Conservation (phyloP, 2,888 invertebrate species). For the Drosophila sordidula region DNA sequence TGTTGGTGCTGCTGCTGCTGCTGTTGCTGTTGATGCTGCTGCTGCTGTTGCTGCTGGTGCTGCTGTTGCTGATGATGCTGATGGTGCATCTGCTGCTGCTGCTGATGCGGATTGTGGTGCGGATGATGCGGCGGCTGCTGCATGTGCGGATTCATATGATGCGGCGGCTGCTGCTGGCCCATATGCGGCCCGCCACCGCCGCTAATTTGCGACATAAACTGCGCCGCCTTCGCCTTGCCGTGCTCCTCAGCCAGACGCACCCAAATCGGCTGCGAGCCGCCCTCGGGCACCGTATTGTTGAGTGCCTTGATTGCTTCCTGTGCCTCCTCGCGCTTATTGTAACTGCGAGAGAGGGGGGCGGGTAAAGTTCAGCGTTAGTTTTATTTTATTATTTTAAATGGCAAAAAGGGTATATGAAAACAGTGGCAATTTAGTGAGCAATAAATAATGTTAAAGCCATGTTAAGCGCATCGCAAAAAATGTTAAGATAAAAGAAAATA, state of each 20-base stretch:
- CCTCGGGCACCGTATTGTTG: slow-evolving; percentile 93
- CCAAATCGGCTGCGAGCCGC: slow-evolving; percentile 92
- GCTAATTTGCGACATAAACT: slow-evolving; percentile 80
- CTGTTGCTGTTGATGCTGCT: slow-evolving; percentile 11
- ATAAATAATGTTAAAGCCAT: background rate
- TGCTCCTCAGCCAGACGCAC: slow-evolving; percentile 87
- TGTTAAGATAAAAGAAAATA: no score
- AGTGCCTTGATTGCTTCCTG: slow-evolving; percentile 94
- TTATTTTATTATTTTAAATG: background rate
- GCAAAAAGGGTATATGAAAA: background rate
- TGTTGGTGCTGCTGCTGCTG: slow-evolving; percentile 33
- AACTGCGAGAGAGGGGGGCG: slow-evolving; percentile 86
- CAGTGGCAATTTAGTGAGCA: background rate
- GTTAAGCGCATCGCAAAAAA: background rate
- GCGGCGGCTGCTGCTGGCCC: slow-evolving; percentile 44
- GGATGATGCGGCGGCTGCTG: slow-evolving; percentile 24
- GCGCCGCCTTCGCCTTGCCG: slow-evolving; percentile 85
- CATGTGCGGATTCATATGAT: slow-evolving; percentile 55
- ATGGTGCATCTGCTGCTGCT: slow-evolving; percentile 52
- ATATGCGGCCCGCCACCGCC: slow-evolving; percentile 53
- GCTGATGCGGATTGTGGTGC: slow-evolving; percentile 38
- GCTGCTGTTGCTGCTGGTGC: slow-evolving; percentile 24
- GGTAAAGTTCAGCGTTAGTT: background rate
- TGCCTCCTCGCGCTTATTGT: slow-evolving; percentile 94
- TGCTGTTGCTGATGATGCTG: slow-evolving; percentile 25